Base-by-base conservation (phyloP, 2,797 vertebrate genomes). In the Pipistrellus nathusii region DNA sequence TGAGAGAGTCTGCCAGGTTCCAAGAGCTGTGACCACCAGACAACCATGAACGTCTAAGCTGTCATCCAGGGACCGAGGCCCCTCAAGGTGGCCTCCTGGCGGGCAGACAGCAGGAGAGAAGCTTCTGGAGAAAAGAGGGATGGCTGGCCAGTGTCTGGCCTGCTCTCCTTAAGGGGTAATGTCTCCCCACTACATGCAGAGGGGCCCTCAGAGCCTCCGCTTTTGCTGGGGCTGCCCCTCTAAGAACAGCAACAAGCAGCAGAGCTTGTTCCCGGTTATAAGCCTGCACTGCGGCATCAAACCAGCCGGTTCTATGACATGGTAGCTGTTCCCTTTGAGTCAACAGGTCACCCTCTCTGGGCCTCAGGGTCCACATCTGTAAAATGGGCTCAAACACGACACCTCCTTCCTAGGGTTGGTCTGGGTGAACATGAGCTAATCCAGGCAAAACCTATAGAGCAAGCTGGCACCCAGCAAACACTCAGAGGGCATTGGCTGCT, bases 341-440 rank as follows among this genome's bases (percentile, higher is more conserved):
- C 44, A 66, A 62, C 23, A 90, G 38, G 14, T 51, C 41, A 17
- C 18, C n/a, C n/a, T 76, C 80, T 86, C 51, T 62, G 41, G 13
- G 41, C 32, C 88, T 90, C 46, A 25, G 5, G 20, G 35, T 55
- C 32, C 38, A 71, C 57, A 51, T 69, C 64, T 59, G 35, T 53
- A 68, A 71, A 92, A 92, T 57, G 64, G 91, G 38, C 23, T 76
- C 68, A 15, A 11, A 38, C 64, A 41, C 6, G 82, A 21, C 75
- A 20, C 30, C 25, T 82, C 57, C 30, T 73, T 71, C 80, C 2
- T 0, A 35, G 27, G 44, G 14, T 1, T 41, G 17, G 44, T 66
- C 66, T 23, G 44, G 10, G 18, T 3, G 44, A 91, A 4, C 25
- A n/a, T 1, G 27, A 35, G 21, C 62, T 30, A 46, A 21, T 6